Conservation (phyloP, 2,888 invertebrate species). For the Leptinotarsa tumamoca region DNA sequence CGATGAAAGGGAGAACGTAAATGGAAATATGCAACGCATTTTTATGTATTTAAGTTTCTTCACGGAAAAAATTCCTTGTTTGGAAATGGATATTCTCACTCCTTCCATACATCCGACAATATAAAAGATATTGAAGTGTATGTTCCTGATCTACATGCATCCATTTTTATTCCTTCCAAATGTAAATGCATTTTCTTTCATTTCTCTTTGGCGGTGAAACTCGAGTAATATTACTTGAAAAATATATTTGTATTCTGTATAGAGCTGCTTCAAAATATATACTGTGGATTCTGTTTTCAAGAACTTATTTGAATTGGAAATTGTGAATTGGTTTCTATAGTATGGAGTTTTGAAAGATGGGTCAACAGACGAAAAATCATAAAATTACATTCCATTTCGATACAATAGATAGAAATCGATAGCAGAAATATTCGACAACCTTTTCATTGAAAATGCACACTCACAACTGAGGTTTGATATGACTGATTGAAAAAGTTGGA, state of each 20-base stretch:
- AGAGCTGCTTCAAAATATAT: slow-evolving; percentile 23
- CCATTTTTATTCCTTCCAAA: slow-evolving; percentile 16
- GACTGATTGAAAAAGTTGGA: neutral
- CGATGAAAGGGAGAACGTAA: too few species aligned
- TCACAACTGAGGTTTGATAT: too few species aligned
- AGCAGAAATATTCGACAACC: too few species aligned
- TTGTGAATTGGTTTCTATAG: slow-evolving; percentile 13
- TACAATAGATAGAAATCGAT: too few species aligned
- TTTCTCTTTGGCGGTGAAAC: slow-evolving; percentile 16
- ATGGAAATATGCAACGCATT: too few species aligned
- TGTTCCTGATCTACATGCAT: slow-evolving; percentile 6
- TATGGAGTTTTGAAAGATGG: neutral
- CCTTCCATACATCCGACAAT: slow-evolving; percentile 14
- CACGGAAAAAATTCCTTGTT: neutral
- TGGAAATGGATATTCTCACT: neutral
- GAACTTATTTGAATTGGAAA: slow-evolving; percentile 38
- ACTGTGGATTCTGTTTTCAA: slow-evolving; percentile 30
- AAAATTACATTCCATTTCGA: neutral
- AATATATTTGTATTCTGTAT: slow-evolving; percentile 28
- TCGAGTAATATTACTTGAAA: slow-evolving; percentile 22
- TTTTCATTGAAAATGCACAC: too few species aligned
- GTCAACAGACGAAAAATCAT: neutral
- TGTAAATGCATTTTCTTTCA: slow-evolving; percentile 27
- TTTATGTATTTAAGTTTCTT: too few species aligned
- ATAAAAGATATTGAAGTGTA: neutral